A percentile compares a stretch with the other conserved stretches of the same genome.
These are phyloP conservation scores for Clarias pachynema DNA, from an alignment of 2,797 vertebrate genomes.

Conservation along the genomic window DNA sequence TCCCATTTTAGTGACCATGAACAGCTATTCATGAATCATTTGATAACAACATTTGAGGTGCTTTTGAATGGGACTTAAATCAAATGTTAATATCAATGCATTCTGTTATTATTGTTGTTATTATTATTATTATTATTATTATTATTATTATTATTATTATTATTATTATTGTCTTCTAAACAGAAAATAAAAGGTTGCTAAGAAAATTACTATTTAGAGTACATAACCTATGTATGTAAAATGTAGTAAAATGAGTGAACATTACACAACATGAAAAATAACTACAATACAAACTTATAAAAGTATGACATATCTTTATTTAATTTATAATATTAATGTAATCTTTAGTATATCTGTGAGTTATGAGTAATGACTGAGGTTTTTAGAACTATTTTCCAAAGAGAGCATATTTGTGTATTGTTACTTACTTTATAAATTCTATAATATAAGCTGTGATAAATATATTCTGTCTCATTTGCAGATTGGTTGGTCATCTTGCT, in stretches of 20 bases:
- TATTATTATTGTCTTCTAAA: neutral
- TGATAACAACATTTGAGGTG: neutral
- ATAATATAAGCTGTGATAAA: neutral
- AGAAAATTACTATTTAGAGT: neutral
- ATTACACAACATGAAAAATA: neutral
- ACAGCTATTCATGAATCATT: neutral
- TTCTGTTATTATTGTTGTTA: too few relatives aligned
- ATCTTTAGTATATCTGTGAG: too few relatives aligned
- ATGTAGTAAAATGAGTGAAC: neutral
- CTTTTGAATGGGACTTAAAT: neutral
- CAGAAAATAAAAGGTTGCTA: neutral
- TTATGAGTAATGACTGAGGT: neutral
- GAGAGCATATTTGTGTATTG: neutral
- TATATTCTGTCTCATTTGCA: conserved; percentile 51
- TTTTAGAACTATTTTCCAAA: neutral
- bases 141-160: too few relatives aligned
- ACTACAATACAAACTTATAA: neutral
- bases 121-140: too few relatives aligned
- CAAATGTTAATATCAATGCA: neutral
- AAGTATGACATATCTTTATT: neutral
- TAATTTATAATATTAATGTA: neutral
- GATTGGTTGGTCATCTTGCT: conserved; percentile 72
- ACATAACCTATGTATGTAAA: neutral
- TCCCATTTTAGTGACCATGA: neutral
- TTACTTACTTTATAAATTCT: neutral